Evolutionary conservation across 2,888 invertebrate genomes (phyloP).

Genomic region (Hydroisotoma schaefferi): DNA sequence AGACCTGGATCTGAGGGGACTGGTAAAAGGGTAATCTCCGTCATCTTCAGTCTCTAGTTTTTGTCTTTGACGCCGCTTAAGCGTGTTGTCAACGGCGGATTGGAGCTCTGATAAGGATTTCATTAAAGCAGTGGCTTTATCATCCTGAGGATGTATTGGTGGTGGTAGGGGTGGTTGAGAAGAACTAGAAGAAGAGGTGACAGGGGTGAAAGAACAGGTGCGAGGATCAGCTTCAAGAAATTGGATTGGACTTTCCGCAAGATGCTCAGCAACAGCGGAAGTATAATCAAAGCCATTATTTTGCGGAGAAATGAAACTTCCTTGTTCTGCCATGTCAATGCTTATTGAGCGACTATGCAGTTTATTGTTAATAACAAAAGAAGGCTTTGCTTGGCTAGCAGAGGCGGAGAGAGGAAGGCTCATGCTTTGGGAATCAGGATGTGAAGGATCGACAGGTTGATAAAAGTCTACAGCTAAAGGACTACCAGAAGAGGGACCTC

Average conservation of each 20-base stretch:
- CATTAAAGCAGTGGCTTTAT: slow-evolving; percentile 46
- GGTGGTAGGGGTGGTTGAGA: slow-evolving; percentile 13
- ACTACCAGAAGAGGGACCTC: slow-evolving; percentile 42
- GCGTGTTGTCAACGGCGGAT: slow-evolving; percentile 44
- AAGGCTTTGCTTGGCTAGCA: slow-evolving; percentile 43
- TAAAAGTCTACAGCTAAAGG: slow-evolving; percentile 43
- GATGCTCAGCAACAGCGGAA: neutral
- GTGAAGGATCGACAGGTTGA: slow-evolving; percentile 26
- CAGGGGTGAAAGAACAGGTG: neutral
- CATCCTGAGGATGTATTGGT: slow-evolving; percentile 30
- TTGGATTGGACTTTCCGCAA: neutral
- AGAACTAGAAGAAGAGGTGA: neutral
- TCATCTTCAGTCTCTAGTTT: slow-evolving; percentile 19
- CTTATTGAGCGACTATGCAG: slow-evolving; percentile 43
- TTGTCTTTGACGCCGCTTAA: slow-evolving; percentile 42
- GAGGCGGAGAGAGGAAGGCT: slow-evolving; percentile 43
- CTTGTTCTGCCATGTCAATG: slow-evolving; percentile 32
- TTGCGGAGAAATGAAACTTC: slow-evolving; percentile 1
- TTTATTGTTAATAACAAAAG: slow-evolving; percentile 36
- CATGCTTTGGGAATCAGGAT: slow-evolving; percentile 43
- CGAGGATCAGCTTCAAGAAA: neutral
- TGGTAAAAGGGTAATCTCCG: slow-evolving; percentile 25
- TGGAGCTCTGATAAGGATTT: slow-evolving; percentile 47
- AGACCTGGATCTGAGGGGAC: slow-evolving; percentile 33
- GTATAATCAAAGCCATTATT: slow-evolving; percentile 10